These are phyloP conservation scores for Felis chaus DNA, from an alignment of 2,113 vertebrate genomes.

Conservation along the genomic window DNA sequence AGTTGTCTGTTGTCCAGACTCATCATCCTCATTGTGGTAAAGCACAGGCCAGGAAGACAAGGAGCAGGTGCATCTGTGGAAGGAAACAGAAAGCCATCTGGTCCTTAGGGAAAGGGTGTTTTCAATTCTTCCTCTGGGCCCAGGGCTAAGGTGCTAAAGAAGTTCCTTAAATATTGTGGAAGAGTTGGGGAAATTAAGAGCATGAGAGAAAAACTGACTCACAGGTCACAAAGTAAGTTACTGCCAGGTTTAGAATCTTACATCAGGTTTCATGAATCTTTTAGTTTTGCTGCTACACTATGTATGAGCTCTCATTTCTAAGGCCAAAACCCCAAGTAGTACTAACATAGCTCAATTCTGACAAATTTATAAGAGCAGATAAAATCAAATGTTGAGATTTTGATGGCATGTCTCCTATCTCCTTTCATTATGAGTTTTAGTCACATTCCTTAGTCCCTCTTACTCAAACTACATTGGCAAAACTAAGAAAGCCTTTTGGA, in stretches of 20 bases:
- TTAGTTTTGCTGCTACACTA: constrained; percentile 37
- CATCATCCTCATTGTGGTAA: not conserved
- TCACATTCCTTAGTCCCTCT: constrained; percentile 3
- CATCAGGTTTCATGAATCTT: not conserved
- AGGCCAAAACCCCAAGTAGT: not conserved
- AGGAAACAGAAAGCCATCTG: constrained; percentile 67
- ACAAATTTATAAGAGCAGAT: not conserved
- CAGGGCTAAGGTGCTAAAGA: not conserved
- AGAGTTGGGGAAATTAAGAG: not conserved
- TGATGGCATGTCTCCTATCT: not conserved
- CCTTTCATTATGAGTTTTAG: not conserved
- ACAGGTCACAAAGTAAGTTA: constrained; percentile 16
- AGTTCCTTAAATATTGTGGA: not conserved
- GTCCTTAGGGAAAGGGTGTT: constrained; percentile 42
- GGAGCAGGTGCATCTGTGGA: constrained; percentile 64
- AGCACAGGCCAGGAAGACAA: constrained; percentile 43
- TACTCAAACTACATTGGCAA: constrained; percentile 1
- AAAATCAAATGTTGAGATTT: constrained; percentile 17
- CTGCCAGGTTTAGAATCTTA: constrained; percentile 10
- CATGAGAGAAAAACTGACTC: not conserved
- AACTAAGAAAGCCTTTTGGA: not conserved
- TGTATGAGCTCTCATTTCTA: constrained; percentile 28
- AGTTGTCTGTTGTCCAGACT: constrained; percentile 5
- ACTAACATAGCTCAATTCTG: constrained; percentile 13
- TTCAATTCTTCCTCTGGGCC: constrained; percentile 35